Evolutionary conservation across 2,113 vertebrate genomes (phyloP).

Genomic region (Corvus hawaiiensis): DNA sequence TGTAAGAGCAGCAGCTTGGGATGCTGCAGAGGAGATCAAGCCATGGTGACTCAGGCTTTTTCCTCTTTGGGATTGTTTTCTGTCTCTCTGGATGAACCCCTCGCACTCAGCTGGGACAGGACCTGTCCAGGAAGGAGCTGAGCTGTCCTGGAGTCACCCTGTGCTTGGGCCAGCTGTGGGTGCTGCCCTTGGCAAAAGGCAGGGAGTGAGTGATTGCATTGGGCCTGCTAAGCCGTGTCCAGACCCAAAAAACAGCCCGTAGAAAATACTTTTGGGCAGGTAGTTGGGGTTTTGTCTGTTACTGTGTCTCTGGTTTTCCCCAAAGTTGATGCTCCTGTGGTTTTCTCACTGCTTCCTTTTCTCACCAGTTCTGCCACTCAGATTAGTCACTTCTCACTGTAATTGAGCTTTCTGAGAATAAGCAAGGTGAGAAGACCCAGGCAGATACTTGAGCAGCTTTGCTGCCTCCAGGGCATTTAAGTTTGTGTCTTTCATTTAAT

Average conservation of each 20-base stretch:
- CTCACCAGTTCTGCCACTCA: not conserved
- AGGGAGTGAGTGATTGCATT: not conserved
- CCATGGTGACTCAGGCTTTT: not conserved
- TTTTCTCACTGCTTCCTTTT: not conserved
- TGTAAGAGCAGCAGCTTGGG: not conserved
- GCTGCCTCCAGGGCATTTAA: not conserved
- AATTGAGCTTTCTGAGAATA: not conserved
- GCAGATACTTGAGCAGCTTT: not conserved
- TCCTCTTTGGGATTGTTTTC: not conserved
- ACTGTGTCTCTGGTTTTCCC: not conserved
- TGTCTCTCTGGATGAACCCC: not conserved
- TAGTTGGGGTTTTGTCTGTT: fast-evolving
- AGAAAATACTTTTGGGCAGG: not conserved
- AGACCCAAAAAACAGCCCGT: not conserved
- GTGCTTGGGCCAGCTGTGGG: not conserved
- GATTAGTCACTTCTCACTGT: not conserved
- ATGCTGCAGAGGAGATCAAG: not conserved
- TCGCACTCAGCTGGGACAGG: not conserved
- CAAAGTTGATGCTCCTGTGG: not conserved
- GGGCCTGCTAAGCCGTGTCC: not conserved
- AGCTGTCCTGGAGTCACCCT: not conserved
- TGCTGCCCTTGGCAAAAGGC: not conserved
- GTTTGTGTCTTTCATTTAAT: not conserved
- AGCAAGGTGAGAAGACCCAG: not conserved
- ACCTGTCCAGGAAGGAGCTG: not conserved